Evolutionary conservation across 1,140 invertebrate species (phyloP).

Genomic region (Meloidogyne hapla): DNA sequence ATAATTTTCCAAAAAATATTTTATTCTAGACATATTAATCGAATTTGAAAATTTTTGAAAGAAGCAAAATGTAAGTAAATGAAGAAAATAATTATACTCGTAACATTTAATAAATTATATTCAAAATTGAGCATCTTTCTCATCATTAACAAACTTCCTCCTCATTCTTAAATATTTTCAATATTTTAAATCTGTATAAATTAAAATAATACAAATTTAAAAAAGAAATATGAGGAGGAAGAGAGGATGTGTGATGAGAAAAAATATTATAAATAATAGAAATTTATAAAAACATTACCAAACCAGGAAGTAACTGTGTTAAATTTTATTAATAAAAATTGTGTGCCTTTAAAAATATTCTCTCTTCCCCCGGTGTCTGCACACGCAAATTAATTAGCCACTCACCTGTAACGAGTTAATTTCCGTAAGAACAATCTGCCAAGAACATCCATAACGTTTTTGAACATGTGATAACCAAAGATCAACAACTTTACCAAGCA

Average conservation of each 20-base stretch:
- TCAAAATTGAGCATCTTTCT: no score
- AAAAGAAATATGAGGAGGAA: not conserved
- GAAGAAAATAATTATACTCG: no score
- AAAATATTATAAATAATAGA: not conserved
- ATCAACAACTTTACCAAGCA: not conserved
- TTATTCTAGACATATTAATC: no score
- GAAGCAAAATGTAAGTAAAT: no score
- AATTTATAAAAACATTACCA: not conserved
- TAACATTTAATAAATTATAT: no score
- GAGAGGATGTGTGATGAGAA: not conserved
- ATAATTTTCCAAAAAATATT: no score
- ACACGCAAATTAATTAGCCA: not conserved
- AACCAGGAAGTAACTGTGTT: not conserved
- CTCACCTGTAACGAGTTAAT: not conserved
- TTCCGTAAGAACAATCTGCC: conserved; percentile 13
- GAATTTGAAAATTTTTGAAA: no score
- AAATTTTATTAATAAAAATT: not conserved
- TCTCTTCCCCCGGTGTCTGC: not conserved
- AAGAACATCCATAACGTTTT: not conserved
- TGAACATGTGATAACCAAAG: conserved; percentile 11
- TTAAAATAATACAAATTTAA: not conserved
- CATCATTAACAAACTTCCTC: not conserved
- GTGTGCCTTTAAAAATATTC: not conserved
- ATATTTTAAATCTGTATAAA: not conserved
- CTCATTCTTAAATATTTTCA: not conserved